Evolutionary conservation across 92 coral and sea anemone genomes (phyloP).

Genomic region (Epizoanthus fatuus): DNA sequence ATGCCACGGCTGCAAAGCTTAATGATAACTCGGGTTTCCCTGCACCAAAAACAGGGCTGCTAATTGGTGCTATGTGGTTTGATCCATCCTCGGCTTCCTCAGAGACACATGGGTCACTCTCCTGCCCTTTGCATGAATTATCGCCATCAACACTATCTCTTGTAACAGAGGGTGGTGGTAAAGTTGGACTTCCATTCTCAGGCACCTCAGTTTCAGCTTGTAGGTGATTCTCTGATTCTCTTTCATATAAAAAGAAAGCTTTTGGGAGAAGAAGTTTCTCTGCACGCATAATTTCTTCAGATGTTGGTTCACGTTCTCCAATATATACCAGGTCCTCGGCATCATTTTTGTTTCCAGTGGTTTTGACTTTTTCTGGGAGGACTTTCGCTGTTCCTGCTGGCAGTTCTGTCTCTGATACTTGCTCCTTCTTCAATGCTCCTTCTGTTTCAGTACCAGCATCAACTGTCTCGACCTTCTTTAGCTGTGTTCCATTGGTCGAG

Average conservation of each 20-base stretch:
- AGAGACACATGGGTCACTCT: not conserved
- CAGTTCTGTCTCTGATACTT: not conserved
- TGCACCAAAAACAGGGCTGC: constrained; percentile 65
- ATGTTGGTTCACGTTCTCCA: constrained; percentile 59
- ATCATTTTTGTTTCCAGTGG: not conserved
- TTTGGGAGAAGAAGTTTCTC: constrained; percentile 66
- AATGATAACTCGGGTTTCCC: constrained; percentile 42
- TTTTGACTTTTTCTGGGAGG: not conserved
- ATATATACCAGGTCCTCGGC: constrained; percentile 34
- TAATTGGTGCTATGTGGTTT: not conserved
- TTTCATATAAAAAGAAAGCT: constrained; percentile 58
- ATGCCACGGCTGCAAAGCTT: constrained; percentile 62
- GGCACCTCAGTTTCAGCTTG: not conserved
- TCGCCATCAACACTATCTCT: not conserved
- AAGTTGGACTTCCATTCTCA: not conserved
- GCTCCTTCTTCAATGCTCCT: not conserved
- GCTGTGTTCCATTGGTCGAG: not conserved
- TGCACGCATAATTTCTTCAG: constrained; percentile 68
- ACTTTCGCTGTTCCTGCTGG: constrained; percentile 10
- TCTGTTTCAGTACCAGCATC: constrained; percentile 28
- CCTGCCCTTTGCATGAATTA: not conserved
- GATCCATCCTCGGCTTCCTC: not conserved
- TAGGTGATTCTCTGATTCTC: constrained; percentile 28
- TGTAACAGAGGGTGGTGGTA: not conserved
- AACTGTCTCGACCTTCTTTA: not conserved